Conservation (phyloP, 2,113 vertebrate genomes). For the Pristiophorus japonicus region DNA sequence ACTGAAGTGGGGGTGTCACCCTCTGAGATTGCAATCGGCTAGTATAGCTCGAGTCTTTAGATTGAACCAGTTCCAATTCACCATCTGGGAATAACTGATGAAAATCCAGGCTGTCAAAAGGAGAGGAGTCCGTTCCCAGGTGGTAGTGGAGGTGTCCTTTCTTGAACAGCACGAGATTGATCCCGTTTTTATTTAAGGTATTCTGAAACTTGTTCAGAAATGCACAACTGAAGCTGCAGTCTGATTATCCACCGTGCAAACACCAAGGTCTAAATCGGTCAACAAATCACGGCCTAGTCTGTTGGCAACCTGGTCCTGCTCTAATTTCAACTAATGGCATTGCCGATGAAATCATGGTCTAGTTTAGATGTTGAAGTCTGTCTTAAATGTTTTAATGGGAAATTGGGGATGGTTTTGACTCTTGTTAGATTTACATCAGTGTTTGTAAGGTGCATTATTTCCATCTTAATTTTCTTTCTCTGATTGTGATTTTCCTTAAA, state of each 20-base stretch:
- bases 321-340: not conserved
- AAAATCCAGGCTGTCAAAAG: no score
- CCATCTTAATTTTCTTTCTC: slow-evolving; percentile 21
- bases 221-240: not conserved
- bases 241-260: not conserved
- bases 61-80: no score
- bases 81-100: no score
- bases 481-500: slow-evolving; percentile 26
- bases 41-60: not conserved
- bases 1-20: not conserved
- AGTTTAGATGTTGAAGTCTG: not conserved
- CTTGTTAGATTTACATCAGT: not conserved
- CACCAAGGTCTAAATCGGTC: not conserved
- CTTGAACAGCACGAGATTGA: no score
- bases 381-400: slow-evolving; percentile 27
- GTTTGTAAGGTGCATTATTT: slow-evolving; percentile 25
- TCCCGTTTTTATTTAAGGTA: no score
- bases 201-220: no score
- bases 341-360: slow-evolving; percentile 1
- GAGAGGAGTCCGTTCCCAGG: no score
- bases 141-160: no score
- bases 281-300: not conserved
- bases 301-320: not conserved
- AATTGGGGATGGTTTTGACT: slow-evolving; percentile 11
- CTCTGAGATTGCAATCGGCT: not conserved